These are phyloP conservation scores for Drosophila insularis DNA, from an alignment of 1,140 invertebrate genomes.

Conservation along the genomic window DNA sequence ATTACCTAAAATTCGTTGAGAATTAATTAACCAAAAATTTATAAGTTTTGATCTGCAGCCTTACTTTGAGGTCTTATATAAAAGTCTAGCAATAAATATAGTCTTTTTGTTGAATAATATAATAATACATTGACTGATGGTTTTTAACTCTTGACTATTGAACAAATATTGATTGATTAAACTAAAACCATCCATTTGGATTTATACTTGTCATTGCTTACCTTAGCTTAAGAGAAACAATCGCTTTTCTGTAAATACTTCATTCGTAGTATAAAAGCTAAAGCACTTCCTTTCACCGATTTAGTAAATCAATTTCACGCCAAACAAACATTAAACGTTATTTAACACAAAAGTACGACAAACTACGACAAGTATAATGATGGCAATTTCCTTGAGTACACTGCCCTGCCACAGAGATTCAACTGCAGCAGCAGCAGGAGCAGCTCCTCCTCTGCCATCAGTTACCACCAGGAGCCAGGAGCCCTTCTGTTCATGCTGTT, in stretches of 20 bases:
- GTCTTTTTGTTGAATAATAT: too few species aligned
- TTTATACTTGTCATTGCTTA: not conserved
- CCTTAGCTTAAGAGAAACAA: not conserved
- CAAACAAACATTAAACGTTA: slow-evolving; percentile 78
- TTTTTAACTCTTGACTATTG: too few species aligned
- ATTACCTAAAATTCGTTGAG: too few species aligned
- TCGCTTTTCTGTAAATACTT: slow-evolving; percentile 1
- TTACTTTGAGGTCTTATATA: too few species aligned
- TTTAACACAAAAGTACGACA: slow-evolving; percentile 70
- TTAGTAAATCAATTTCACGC: slow-evolving; percentile 74
- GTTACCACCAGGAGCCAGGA: not conserved
- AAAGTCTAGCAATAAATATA: too few species aligned
- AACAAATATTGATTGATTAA: too few species aligned
- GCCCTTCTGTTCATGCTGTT: slow-evolving; percentile 25
- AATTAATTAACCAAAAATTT: too few species aligned
- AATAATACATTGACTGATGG: too few species aligned
- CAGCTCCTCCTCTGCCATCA: not conserved
- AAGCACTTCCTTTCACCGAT: slow-evolving; percentile 12
- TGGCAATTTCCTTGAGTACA: slow-evolving; percentile 81
- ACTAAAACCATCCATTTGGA: too few species aligned
- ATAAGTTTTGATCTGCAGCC: too few species aligned
- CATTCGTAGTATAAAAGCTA: not conserved
- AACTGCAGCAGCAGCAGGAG: slow-evolving; percentile 23
- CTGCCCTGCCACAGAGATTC: slow-evolving; percentile 24
- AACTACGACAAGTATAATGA: slow-evolving; percentile 70